These are phyloP conservation scores for Eubucco bourcierii DNA, from an alignment of 2,113 vertebrate species.

Conservation along the genomic window DNA sequence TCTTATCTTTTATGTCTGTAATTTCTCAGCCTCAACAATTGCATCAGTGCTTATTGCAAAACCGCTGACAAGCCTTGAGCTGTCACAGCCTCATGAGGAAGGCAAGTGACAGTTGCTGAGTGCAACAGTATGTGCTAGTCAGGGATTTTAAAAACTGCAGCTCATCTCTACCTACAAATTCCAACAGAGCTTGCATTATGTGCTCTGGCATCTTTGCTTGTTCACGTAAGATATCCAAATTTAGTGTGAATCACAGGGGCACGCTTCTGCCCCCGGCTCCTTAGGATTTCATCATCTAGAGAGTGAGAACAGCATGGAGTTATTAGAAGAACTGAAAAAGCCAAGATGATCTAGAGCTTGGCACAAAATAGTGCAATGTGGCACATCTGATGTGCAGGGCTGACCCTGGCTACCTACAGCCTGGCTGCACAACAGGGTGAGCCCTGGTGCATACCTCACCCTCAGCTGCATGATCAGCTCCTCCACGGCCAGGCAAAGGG, in stretches of 20 bases:
- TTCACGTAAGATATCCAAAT: background rate
- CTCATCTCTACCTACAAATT: background rate
- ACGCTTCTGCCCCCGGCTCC: background rate
- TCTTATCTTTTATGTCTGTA: background rate
- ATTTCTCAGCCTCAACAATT: background rate
- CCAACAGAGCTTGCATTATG: background rate
- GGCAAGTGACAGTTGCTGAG: background rate
- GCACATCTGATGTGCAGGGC: background rate
- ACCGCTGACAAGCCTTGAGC: background rate
- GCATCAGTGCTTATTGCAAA: background rate
- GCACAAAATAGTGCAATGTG: background rate
- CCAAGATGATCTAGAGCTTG: background rate
- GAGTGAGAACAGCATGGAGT: background rate
- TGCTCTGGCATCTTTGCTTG: background rate
- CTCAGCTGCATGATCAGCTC: accelerated
- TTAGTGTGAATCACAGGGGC: background rate
- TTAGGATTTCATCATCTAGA: background rate
- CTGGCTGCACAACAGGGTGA: background rate
- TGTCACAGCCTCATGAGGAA: background rate
- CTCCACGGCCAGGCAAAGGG: background rate
- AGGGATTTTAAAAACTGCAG: background rate
- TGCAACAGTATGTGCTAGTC: background rate
- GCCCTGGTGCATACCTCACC: background rate
- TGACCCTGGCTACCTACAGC: background rate
- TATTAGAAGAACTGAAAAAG: background rate